Evolutionary conservation across 2,113 vertebrate species (phyloP).

Genomic region (Seriola rivoliana): DNA sequence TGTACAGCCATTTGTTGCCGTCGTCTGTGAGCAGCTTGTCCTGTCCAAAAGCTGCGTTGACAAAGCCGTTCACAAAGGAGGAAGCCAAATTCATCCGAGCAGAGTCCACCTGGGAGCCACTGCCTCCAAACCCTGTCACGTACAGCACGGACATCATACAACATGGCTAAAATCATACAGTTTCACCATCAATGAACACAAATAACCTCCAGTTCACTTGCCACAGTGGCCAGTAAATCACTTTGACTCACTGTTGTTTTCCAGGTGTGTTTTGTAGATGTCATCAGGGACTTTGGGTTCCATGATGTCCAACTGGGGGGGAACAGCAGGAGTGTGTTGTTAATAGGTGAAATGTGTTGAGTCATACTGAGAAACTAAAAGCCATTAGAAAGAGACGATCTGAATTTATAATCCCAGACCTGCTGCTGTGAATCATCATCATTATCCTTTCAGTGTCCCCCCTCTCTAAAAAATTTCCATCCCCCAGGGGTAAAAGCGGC

Average conservation of each 20-base stretch:
- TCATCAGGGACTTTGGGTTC: conserved; percentile 99
- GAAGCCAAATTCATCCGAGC: conserved; percentile 99
- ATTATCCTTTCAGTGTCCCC: neutral
- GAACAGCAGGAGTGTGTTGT: conserved; percentile 4
- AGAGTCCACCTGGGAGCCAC: conserved; percentile 97
- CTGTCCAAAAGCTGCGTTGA: conserved; percentile 97
- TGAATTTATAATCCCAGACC: neutral
- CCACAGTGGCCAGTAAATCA: neutral
- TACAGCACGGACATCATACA: neutral
- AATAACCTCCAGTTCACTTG: neutral
- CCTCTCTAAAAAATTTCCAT: neutral
- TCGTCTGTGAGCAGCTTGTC: conserved; percentile 98
- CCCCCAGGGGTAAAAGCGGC: neutral
- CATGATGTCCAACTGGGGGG: conserved; percentile 95
- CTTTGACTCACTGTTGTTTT: conserved; percentile 93
- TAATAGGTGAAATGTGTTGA: conserved; percentile 22
- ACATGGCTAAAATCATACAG: neutral
- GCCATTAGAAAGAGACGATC: neutral
- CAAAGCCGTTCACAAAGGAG: conserved; percentile 98
- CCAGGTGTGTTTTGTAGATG: conserved; percentile 99
- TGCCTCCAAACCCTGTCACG: conserved; percentile 93
- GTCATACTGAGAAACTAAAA: conserved; percentile 8
- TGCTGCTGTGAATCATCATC: neutral
- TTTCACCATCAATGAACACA: neutral
- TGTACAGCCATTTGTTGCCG: conserved; percentile 99